phyloP scores from a whole-genome alignment of 1,140 invertebrate genomes.

The Ceratina calcarata region DNA sequence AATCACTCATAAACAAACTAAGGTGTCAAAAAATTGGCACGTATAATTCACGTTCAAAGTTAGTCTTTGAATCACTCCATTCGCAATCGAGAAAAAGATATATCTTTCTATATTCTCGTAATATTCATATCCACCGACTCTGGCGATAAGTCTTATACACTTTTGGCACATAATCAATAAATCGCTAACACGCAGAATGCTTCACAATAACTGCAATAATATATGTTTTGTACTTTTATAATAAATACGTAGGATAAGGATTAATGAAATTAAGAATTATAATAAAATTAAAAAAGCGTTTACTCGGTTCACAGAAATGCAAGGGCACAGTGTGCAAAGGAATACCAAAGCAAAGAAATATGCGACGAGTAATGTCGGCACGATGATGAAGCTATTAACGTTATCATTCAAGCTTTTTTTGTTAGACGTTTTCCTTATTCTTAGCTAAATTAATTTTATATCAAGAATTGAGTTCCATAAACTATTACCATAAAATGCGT shows the following conservation, averaged over 20 bases:
- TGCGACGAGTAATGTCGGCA: slow-evolving; percentile 75
- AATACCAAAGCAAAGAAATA: slow-evolving; percentile 79
- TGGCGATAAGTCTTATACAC: slow-evolving; percentile 51
- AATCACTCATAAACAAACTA: background rate
- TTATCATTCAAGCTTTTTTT: slow-evolving; percentile 46
- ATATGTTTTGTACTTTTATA: slow-evolving; percentile 80
- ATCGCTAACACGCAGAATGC: slow-evolving; percentile 58
- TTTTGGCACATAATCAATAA: slow-evolving; percentile 56
- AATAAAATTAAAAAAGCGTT: slow-evolving; percentile 55
- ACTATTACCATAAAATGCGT: slow-evolving; percentile 25
- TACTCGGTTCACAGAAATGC: slow-evolving; percentile 79
- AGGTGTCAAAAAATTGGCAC: background rate
- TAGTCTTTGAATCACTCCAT: background rate
- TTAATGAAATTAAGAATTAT: slow-evolving; percentile 10
- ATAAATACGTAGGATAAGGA: slow-evolving; percentile 64
- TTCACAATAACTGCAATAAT: slow-evolving; percentile 57
- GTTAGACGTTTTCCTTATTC: slow-evolving; percentile 42
- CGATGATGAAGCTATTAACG: slow-evolving; percentile 71
- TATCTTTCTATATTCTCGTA: slow-evolving; percentile 2
- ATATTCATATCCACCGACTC: slow-evolving; percentile 36
- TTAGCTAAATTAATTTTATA: slow-evolving; percentile 57
- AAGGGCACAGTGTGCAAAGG: slow-evolving; percentile 76
- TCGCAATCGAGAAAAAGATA: background rate
- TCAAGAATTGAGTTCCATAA: slow-evolving; percentile 35
- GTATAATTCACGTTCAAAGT: background rate